A percentile compares a stretch with the other conserved stretches of the same genome.
These are phyloP conservation scores for Luffia ferchaultella DNA, from an alignment of 2,888 invertebrate genomes.

Conservation along the genomic window DNA sequence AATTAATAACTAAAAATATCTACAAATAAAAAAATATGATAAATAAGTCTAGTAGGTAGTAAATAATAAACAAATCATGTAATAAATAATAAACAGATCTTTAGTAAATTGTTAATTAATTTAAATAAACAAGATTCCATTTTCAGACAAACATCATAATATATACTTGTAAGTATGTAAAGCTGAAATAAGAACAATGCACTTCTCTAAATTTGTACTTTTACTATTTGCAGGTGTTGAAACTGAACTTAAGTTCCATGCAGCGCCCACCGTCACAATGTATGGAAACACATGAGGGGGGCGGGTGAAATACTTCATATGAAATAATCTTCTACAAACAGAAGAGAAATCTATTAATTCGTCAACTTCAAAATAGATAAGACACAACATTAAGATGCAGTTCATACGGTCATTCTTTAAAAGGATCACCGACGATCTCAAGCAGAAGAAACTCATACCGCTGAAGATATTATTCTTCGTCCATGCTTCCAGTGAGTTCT, in stretches of 20 bases:
- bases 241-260: background rate
- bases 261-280: background rate
- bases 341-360: background rate
- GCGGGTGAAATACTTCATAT: background rate
- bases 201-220: background rate
- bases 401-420: constrained; percentile 70
- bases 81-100: background rate
- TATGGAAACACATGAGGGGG: background rate
- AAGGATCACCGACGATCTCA: constrained; percentile 74
- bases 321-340: background rate
- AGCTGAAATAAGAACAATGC: background rate
- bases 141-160: background rate
- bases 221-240: background rate
- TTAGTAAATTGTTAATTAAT: background rate
- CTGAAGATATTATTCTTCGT: constrained; percentile 80
- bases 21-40: too few relatives aligned
- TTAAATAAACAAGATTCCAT: background rate
- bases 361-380: background rate
- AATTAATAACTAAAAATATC: too few relatives aligned
- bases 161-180: background rate
- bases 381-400: constrained; percentile 53
- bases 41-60: too few relatives aligned
- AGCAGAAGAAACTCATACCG: constrained; percentile 75
- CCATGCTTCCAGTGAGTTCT: constrained; percentile 77
- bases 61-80: too few relatives aligned